Evolutionary conservation across 2,797 vertebrate species (phyloP).

Genomic region (Cirrhinus mrigala): DNA sequence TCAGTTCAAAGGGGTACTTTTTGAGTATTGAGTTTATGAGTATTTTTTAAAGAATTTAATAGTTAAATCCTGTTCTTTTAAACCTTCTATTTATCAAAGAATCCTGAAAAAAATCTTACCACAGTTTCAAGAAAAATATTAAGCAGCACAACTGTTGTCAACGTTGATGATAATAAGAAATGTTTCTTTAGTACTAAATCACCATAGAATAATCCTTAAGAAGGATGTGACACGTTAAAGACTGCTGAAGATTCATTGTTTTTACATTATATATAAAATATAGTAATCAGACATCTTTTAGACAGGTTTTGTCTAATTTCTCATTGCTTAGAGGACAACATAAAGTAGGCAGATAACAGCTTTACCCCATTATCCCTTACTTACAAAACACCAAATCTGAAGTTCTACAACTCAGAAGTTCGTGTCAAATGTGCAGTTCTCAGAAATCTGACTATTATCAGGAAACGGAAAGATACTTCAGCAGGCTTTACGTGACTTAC

Average conservation of each 20-base stretch:
- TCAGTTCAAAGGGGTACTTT: not conserved
- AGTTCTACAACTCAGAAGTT: not conserved
- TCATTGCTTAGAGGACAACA: not conserved
- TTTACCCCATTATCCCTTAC: not conserved
- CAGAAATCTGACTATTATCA: slow-evolving; percentile 4
- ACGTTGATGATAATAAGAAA: not conserved
- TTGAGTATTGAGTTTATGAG: not conserved
- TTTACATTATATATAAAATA: not conserved
- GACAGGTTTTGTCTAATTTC: not conserved
- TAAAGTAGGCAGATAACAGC: not conserved
- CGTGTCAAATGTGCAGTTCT: not conserved
- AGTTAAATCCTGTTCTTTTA: not conserved
- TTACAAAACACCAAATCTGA: not conserved
- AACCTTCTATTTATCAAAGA: not conserved
- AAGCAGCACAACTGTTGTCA: not conserved
- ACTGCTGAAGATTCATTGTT: not conserved
- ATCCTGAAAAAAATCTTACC: not conserved
- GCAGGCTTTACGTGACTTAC: not conserved
- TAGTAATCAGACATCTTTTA: not conserved
- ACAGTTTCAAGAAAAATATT: not conserved
- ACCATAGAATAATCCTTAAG: not conserved
- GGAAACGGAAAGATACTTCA: not conserved
- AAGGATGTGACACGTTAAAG: not conserved
- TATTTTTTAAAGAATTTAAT: not conserved
- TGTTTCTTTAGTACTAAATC: not conserved